Evolutionary conservation across 2,888 invertebrate species (phyloP), one percentile per base, ranked within the genome.

Genomic region (Chymomyza amoena): DNA sequence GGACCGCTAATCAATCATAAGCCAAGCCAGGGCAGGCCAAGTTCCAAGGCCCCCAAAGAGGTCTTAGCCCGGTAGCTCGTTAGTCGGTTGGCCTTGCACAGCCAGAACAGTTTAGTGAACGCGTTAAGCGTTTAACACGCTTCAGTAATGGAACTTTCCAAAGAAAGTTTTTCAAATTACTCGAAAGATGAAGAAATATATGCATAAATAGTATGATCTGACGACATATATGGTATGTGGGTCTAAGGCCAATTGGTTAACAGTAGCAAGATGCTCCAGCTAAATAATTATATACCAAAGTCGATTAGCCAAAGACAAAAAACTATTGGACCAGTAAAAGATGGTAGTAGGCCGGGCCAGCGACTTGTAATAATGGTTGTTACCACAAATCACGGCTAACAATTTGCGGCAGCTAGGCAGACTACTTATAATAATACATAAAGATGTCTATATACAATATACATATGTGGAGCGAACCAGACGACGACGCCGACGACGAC

Each of bases 101-200:
- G 57, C 66, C 52, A 50, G 39, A 61, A 61, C 45, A 25, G 28
- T 66, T 75, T 36, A 70, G 62, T 66, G 56, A 62, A 59, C 64
- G 76, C 88, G 81, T 81, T 75, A 77, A 84, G 67, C 86, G 79
- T 84, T 84, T 88, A 84, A 72, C 84, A 88, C 88, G 87, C 71
- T 74, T 73, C 79, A 83, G 83, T 81, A 76, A 79, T 69, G 71
- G 66, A 73, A 87, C 83, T 83, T 66, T 60, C 69, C 36, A 72
- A 72, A 65, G 76, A 75, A 73, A 73, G 64, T 57, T 57, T 18
- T 57, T 20, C 20, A 54, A 54, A 20, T 54, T 54, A 9, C 20
- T 54, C n/a, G n/a, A 32, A 10, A 45, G 39, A 45, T 45, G 39
- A 32, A 32, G n/a, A n/a, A n/a, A n/a, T n/a, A 32, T 45, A 45